These are phyloP conservation scores for Polypterus bichir DNA, from an alignment of 2,113 vertebrate genomes.

Conservation along the genomic window DNA sequence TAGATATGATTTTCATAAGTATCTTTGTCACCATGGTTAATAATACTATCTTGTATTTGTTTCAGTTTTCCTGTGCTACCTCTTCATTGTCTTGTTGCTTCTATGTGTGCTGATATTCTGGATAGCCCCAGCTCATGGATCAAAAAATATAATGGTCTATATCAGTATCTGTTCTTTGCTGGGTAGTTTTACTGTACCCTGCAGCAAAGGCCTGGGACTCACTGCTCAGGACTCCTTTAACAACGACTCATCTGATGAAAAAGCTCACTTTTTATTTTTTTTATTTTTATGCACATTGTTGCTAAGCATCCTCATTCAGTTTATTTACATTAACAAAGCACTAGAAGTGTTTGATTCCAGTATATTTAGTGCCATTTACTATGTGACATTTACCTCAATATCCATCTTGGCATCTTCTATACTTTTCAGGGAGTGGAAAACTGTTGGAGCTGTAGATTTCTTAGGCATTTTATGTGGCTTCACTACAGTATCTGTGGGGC, in stretches of 20 bases:
- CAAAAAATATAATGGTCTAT: conserved; percentile 88
- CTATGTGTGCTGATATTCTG: conserved; percentile 75
- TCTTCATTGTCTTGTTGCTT: conserved; percentile 66
- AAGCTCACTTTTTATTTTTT: conserved; percentile 65
- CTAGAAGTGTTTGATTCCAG: conserved; percentile 79
- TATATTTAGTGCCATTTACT: conserved; percentile 86
- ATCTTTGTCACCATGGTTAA: too few relatives aligned
- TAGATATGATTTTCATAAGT: too few relatives aligned
- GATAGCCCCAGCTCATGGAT: conserved; percentile 71
- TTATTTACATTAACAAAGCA: conserved; percentile 88
- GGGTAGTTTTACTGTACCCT: conserved; percentile 88
- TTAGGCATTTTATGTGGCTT: conserved; percentile 79
- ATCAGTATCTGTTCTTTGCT: conserved; percentile 85
- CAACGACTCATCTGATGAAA: conserved; percentile 46
- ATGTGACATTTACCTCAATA: conserved; percentile 77
- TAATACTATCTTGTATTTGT: conserved; percentile 18
- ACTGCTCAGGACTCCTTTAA: conserved; percentile 69
- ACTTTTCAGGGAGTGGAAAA: conserved; percentile 85
- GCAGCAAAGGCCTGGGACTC: conserved; percentile 88
- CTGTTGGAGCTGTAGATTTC: conserved; percentile 63
- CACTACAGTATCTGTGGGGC: conserved; percentile 71
- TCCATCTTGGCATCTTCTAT: conserved; percentile 79
- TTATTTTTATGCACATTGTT: conserved; percentile 66
- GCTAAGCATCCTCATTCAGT: conserved; percentile 81
- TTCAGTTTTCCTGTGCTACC: conserved; percentile 77